A percentile compares a stretch with the other conserved stretches of the same genome.
Evolutionary conservation across 2,888 invertebrate genomes (phyloP).

Genomic region (Plutella xylostella): DNA sequence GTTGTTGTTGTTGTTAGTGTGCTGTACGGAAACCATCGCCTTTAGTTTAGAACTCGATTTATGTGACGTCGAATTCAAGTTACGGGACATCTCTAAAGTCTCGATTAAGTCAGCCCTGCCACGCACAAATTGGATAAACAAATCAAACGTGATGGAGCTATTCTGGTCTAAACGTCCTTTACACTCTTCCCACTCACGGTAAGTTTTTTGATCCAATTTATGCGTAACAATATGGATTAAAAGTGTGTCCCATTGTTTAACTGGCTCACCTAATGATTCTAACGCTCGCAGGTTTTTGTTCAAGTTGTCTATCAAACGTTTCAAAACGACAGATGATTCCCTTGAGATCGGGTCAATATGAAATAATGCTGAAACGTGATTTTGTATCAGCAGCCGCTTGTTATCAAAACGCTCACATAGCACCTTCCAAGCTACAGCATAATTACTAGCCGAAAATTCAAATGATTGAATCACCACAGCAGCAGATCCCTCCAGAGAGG

Average conservation of each 20-base stretch:
- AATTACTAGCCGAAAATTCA: slow-evolving; percentile 13
- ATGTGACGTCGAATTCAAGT: neutral
- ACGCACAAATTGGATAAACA: neutral
- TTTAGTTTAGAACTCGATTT: neutral
- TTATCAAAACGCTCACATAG: slow-evolving; percentile 15
- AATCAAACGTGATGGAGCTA: neutral
- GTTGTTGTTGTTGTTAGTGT: neutral
- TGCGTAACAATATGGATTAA: slow-evolving; percentile 8
- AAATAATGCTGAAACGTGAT: slow-evolving; percentile 15
- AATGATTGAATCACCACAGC: slow-evolving; percentile 13
- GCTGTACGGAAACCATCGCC: neutral
- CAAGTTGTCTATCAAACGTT: neutral
- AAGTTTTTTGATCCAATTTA: slow-evolving; percentile 7
- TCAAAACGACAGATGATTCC: neutral
- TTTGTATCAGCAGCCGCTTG: slow-evolving; percentile 13
- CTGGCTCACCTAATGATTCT: neutral
- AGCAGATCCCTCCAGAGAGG: slow-evolving; percentile 8
- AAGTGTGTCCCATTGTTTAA: slow-evolving; percentile 5
- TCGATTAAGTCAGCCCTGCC: neutral
- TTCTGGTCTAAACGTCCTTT: slow-evolving; percentile 8
- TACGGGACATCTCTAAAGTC: neutral
- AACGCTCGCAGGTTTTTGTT: neutral
- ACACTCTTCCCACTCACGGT: slow-evolving; percentile 10
- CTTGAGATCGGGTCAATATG: slow-evolving; percentile 7
- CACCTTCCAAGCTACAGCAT: slow-evolving; percentile 10